Base-by-base conservation (phyloP, 1,140 invertebrate species). In the Cotesia vestalis region DNA sequence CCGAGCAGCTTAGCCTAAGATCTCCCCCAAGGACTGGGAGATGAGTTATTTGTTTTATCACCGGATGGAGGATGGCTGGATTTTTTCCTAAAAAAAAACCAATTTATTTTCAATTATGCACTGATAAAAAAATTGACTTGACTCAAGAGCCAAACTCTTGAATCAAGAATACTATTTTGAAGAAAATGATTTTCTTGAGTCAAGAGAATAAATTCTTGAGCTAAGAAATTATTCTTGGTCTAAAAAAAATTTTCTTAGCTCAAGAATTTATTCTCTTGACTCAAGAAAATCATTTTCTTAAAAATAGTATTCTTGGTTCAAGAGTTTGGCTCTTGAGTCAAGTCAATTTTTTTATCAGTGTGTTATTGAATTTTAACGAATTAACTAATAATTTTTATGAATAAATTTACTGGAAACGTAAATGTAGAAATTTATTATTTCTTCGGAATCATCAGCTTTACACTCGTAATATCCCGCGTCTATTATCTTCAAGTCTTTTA, bases 391-490 rank as follows among this genome's bases (percentile, higher is more conserved):
- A 55, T n/a, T 35, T 46, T 38, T n/a, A 40, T 36, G 17, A 8
- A 85, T 84, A 81, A 86, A 89, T 88, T 82, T 78, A 85, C 83
- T 51, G 74, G 83, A 78, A 78, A 87, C 84, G 63, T 78, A 78
- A 75, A 88, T 80, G 81, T 83, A 81, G 76, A 75, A 79, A 78
- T 72, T 72, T 74, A 69, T 34, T 66, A 79, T 75, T 27, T 75
- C 68, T 72, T 71, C 14, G 14, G 69, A 73, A 11, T 73, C 72
- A 14, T 71, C 72, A 4, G 77, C 69, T 9, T 77, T 75, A 81
- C 90, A 92, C 69, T 73, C 79, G 78, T 85, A 88, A 36, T 62
- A 74, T 67, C 77, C 76, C 77, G 80, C 81, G 78, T 88, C 81
- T 62, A 78, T 82, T 4, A 90, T 66, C 66, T 79, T 78, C 59